These are phyloP conservation scores for Oegoconia quadripuncta DNA, from an alignment of 2,888 invertebrate species.

Conservation along the genomic window DNA sequence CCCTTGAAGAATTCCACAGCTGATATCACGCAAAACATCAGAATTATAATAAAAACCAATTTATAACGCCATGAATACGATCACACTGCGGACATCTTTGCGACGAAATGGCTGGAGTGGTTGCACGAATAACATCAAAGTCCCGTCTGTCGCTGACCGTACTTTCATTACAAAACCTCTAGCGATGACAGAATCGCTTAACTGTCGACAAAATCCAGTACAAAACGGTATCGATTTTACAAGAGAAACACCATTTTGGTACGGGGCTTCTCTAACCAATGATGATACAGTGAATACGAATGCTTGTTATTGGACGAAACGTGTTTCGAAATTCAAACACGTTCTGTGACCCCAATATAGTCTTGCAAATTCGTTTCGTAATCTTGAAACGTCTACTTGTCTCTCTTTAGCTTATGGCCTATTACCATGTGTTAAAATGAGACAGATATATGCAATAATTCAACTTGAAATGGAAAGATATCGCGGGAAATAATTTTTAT, in stretches of 20 bases:
- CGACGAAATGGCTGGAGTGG: slow-evolving; percentile 49
- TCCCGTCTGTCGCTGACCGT: slow-evolving; percentile 46
- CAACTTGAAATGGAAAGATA: slow-evolving; percentile 36
- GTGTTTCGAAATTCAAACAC: slow-evolving; percentile 76
- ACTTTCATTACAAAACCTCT: slow-evolving; percentile 43
- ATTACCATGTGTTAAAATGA: slow-evolving; percentile 38
- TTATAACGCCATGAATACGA: slow-evolving; percentile 58
- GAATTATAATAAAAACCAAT: slow-evolving; percentile 60
- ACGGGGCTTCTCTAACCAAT: slow-evolving; percentile 59
- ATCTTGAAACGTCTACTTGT: slow-evolving; percentile 37
- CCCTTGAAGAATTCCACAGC: slow-evolving; percentile 42
- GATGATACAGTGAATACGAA: slow-evolving; percentile 49
- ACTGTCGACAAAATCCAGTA: slow-evolving; percentile 5
- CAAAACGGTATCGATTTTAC: slow-evolving; percentile 58
- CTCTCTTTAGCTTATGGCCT: slow-evolving; percentile 45
- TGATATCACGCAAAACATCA: slow-evolving; percentile 50
- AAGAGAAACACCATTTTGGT: slow-evolving; percentile 36
- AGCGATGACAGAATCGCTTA: slow-evolving; percentile 39
- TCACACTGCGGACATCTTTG: slow-evolving; percentile 66
- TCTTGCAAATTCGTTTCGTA: slow-evolving; percentile 36
- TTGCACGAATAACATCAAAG: slow-evolving; percentile 68
- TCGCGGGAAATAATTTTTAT: slow-evolving; percentile 48
- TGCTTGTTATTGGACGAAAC: slow-evolving; percentile 69
- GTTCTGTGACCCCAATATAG: slow-evolving; percentile 73
- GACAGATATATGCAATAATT: slow-evolving; percentile 38